Conservation (phyloP, 2,797 vertebrate genomes). For the Sebastes taczanowskii region DNA sequence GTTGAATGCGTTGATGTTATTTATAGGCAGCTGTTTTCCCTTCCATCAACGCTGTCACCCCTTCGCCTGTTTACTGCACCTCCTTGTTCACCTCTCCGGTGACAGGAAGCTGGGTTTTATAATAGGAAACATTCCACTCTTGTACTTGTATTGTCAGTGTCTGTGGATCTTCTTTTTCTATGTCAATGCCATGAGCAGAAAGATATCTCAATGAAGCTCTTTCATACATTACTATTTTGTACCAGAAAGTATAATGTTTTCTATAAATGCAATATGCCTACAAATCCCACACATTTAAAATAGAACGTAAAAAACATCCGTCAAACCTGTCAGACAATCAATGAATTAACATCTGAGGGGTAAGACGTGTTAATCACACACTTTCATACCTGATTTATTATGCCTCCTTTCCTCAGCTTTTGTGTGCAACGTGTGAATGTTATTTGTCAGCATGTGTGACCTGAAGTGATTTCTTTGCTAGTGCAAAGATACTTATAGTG, state of each 20-base stretch:
- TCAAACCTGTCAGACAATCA: conserved; percentile 21
- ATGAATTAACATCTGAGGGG: conserved; percentile 45
- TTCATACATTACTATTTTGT: not conserved
- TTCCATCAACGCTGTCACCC: conserved; percentile 69
- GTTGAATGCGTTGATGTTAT: conserved; percentile 68
- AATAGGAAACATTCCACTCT: conserved; percentile 42
- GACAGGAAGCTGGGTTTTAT: conserved; percentile 52
- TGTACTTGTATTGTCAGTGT: conserved; percentile 6
- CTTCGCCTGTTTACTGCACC: conserved; percentile 45
- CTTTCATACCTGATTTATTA: conserved; percentile 42
- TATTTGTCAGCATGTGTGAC: conserved; percentile 12
- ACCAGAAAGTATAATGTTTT: not conserved
- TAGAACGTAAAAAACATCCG: not conserved
- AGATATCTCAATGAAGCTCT: not conserved
- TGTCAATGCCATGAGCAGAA: not conserved
- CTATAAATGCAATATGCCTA: not conserved
- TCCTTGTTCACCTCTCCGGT: conserved; percentile 43
- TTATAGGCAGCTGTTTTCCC: conserved; percentile 74
- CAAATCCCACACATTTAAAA: conserved; percentile 7
- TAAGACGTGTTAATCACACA: conserved; percentile 56
- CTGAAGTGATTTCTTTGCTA: conserved; percentile 41
- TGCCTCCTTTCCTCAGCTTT: not conserved
- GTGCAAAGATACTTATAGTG: conserved; percentile 23
- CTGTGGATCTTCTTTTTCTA: not conserved
- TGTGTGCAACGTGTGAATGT: not conserved